Evolutionary conservation across 2,113 vertebrate genomes (phyloP), one percentile per base, ranked within the genome.

Genomic region (Nothocercus nigrocapillus): DNA sequence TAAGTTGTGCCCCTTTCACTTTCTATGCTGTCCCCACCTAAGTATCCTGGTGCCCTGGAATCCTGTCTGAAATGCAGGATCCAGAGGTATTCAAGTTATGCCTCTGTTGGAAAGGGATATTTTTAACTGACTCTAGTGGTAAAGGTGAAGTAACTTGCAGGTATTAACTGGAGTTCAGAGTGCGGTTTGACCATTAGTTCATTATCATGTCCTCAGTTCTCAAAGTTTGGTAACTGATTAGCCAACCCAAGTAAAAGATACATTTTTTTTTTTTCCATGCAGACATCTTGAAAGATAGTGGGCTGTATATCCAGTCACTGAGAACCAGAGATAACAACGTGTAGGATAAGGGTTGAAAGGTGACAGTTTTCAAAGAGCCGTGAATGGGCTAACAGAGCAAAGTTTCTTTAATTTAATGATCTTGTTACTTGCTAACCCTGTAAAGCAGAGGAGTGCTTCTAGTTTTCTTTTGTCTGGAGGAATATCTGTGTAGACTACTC

Each of bases 201-300:
- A 19, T 84, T 93, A 70, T 70, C 36, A 83, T 84, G 73, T 64
- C 42, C 84, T 77, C 64, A 32, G 2, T 59, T 18, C 56, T 78
- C 24, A 47, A 51, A 62, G 17, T 70, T n/a, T 61, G 53, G 66
- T 72, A 89, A 89, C 62, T 87, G 44, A 95, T 95, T 87, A 89
- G 47, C 80, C 53, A 82, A 44, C 47, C 20, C 44, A 44, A 34
- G 66, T 84, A 1, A 84, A 72, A 94, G 64, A 78, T 24, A 61
- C 28, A 3, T 53, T 64, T 93, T 86, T n/a, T n/a, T 51, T 64
- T 93, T 86, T n/a, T 34, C 90, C 75, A 74, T 14, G 53, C 42
- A 21, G 28, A 34, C 1, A 1, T 77, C 80, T 82, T 84, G 81
- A 78, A 89, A 87, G 83, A 45, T 79, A 79, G 14, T 0, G 2